A percentile compares a stretch with the other conserved stretches of the same genome.
These are phyloP conservation scores for Drosophila atripex DNA, from an alignment of 2,888 invertebrate genomes.

Conservation along the genomic window DNA sequence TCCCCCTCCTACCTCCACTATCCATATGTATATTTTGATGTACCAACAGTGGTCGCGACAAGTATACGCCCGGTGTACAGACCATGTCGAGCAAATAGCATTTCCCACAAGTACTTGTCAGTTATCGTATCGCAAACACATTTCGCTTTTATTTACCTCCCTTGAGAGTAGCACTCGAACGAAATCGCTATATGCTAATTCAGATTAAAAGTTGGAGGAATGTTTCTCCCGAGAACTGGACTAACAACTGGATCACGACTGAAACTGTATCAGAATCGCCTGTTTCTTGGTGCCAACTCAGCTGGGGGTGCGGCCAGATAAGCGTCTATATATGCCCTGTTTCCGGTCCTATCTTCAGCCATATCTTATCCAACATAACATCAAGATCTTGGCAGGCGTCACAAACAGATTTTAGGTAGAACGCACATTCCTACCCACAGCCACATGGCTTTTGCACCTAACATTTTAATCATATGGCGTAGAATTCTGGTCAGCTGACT, in stretches of 20 bases:
- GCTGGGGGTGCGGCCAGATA: slow-evolving; percentile 35
- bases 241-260: slow-evolving; percentile 18
- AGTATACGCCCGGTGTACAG: slow-evolving; percentile 11
- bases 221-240: slow-evolving; percentile 14
- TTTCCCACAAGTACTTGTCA: slow-evolving; percentile 32
- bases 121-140: slow-evolving; percentile 36
- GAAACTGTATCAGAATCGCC: slow-evolving; percentile 3
- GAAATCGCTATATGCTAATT: slow-evolving; percentile 53
- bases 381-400: slow-evolving; percentile 26
- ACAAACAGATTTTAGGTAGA: slow-evolving; percentile 1
- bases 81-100: slow-evolving; percentile 23
- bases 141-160: slow-evolving; percentile 30
- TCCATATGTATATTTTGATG: slow-evolving; percentile 9
- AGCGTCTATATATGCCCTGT: slow-evolving; percentile 26
- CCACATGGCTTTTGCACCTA: slow-evolving; percentile 29
- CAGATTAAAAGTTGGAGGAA: slow-evolving; percentile 32
- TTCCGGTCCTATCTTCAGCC: slow-evolving; percentile 42
- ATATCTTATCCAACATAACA: slow-evolving; percentile 48
- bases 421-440: no score
- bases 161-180: slow-evolving; percentile 45
- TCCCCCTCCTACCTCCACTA: neutral
- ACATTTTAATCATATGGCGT: slow-evolving; percentile 63
- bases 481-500: slow-evolving; percentile 62
- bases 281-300: neutral
- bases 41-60: slow-evolving; percentile 10